Percentiles rank a stretch among this genome's conserved stretches.
phyloP scores from a whole-genome alignment of 2,888 invertebrate genomes.

The Drosophila pseudotalamancana region DNA sequence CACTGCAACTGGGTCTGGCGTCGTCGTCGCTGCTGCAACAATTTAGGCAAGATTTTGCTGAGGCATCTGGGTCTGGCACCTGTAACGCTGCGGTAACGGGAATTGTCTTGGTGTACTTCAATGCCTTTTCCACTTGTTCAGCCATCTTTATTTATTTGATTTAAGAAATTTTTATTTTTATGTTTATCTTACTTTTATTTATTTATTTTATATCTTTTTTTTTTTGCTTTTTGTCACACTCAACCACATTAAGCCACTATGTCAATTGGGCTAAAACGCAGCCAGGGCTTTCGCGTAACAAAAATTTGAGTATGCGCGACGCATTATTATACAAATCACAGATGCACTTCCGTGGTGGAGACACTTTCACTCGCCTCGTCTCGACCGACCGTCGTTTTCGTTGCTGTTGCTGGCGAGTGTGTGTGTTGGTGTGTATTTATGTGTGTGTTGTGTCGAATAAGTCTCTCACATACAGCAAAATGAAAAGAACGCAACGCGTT shows the following conservation, averaged over 20 bases:
- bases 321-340: conserved; percentile 79
- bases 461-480: conserved; percentile 57
- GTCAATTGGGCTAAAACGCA: conserved; percentile 38
- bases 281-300: conserved; percentile 63
- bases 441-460: conserved; percentile 51
- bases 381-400: conserved; percentile 52
- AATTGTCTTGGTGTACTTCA: conserved; percentile 57
- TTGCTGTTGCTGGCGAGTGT: conserved; percentile 39
- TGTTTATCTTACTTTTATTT: conserved; percentile 14
- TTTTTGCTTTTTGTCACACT: conserved; percentile 23
- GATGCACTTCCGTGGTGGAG: conserved; percentile 73
- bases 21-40: conserved; percentile 42
- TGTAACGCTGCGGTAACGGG: conserved; percentile 33
- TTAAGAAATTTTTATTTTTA: conserved; percentile 11
- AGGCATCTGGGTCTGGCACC: conserved; percentile 24
- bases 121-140: conserved; percentile 62
- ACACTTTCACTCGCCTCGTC: conserved; percentile 73
- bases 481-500: conserved; percentile 78
- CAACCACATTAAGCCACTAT: conserved; percentile 27
- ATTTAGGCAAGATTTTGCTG: conserved; percentile 28
- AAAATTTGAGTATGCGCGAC: conserved; percentile 78
- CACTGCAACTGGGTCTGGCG: conserved; percentile 23
- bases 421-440: conserved; percentile 24
- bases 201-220: conserved; percentile 14
- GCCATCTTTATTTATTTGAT: conserved; percentile 48